Base-by-base conservation (phyloP, 2,797 vertebrate genomes). In the Sebastes aleutianus region DNA sequence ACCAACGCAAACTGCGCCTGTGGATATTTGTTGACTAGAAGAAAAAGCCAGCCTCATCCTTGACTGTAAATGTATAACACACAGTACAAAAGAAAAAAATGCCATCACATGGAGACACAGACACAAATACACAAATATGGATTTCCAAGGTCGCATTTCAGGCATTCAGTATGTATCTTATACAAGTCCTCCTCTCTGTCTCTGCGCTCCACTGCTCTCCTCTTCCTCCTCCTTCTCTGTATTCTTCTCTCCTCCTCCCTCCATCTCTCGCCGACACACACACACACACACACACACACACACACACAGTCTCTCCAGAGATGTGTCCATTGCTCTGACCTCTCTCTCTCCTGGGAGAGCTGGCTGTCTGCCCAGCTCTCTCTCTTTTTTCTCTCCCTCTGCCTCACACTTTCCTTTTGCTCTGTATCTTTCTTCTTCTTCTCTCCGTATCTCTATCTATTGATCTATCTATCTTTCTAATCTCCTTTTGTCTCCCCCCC, bases 321-420 rank as follows among this genome's bases (percentile, higher is more conserved):
- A 93, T 77, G 73, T 91, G 93, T 91, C 92, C 91, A 74, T 88
- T 91, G 91, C 84, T 91, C 91, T 94, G 93, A 94, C 93, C 93
- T 92, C 89, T 89, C 91, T 80, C 87, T 88, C 91, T 93, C 90
- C 72, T 82, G 88, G 90, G 90, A 88, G 80, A 67, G 76, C 86
- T 91, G 92, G 91, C 91, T 88, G 89, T 89, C 85, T 90, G 90
- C 90, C 92, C 80, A 50, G 80, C 82, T 87, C 87, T 84, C 82
- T 76, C 73, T 82, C 66, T 74, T 72, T 66, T 58, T 76, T 56
- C 22, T 59, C 78, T 72, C 78, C 73, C 64, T 50, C 81, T 79
- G 79, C 84, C 78, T 91, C 90, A 87, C 88, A 88, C 87, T 84
- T 86, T 91, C 70, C 74, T 74, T 75, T 70, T 74, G 65, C 79